Percentiles rank a stretch among this genome's conserved stretches.
phyloP scores from a whole-genome alignment of 2,888 invertebrate species.

The Argyresthia goedartella region DNA sequence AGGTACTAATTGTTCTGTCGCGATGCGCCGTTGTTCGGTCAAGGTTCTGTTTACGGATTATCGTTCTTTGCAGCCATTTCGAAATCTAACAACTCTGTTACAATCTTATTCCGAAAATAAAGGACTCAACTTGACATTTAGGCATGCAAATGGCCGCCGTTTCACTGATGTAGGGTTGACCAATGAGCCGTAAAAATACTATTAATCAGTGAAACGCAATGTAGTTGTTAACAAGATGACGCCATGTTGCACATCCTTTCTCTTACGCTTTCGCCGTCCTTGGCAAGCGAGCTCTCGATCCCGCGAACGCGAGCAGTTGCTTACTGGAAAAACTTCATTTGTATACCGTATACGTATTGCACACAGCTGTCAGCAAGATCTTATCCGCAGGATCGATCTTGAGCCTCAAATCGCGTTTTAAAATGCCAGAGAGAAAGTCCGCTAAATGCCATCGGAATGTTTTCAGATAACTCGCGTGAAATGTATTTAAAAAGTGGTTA shows the following conservation, averaged over 20 bases:
- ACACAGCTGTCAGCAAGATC: conserved; percentile 13
- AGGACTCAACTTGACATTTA: too few species aligned
- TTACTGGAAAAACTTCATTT: not conserved
- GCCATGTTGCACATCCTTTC: conserved; percentile 50
- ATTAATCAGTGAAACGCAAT: not conserved
- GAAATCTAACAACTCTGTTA: not conserved
- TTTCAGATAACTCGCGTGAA: not conserved
- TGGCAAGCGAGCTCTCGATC: conserved; percentile 30
- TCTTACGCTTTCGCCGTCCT: conserved; percentile 64
- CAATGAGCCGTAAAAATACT: too few species aligned
- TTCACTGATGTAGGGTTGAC: too few species aligned
- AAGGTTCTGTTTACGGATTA: conserved; percentile 17
- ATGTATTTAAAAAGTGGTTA: not conserved
- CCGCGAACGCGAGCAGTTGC: not conserved
- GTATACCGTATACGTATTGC: conserved; percentile 1
- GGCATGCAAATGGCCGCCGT: too few species aligned
- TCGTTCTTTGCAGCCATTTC: not conserved
- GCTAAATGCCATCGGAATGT: not conserved
- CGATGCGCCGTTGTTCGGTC: conserved; percentile 22
- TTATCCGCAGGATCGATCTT: conserved; percentile 19
- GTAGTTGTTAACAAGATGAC: conserved; percentile 19
- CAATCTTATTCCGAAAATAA: too few species aligned
- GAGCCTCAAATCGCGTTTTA: conserved; percentile 1
- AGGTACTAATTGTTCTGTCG: conserved; percentile 45
- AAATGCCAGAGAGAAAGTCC: conserved; percentile 1